Conservation (phyloP, 2,113 vertebrate genomes). For the Osmerus mordax region DNA sequence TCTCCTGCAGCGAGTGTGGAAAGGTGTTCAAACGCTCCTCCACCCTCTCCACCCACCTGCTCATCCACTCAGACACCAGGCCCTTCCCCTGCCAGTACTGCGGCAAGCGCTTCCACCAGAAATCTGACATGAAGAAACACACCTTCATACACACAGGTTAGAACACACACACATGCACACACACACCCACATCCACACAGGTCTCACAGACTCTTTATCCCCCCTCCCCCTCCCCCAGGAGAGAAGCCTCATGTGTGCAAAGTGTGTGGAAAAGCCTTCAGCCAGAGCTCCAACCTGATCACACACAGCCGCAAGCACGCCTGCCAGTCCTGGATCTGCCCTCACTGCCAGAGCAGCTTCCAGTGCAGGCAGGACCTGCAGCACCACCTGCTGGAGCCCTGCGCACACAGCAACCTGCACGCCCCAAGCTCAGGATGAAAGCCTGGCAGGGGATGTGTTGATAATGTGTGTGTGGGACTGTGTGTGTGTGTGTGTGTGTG, state of each 20-base stretch:
- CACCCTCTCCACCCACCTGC: constrained; percentile 67
- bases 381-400: constrained; percentile 69
- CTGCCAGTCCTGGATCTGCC: constrained; percentile 69
- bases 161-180: constrained; percentile 9
- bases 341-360: constrained; percentile 60
- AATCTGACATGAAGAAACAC: constrained; percentile 82
- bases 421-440: constrained; percentile 8
- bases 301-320: constrained; percentile 78
- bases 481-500: too few species aligned
- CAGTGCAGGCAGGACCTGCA: constrained; percentile 71
- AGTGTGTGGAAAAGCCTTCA: constrained; percentile 75
- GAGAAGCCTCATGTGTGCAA: constrained; percentile 79
- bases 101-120: constrained; percentile 78
- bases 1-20: constrained; percentile 71
- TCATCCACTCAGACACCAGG: constrained; percentile 78
- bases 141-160: constrained; percentile 79
- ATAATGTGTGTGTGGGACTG: too few species aligned
- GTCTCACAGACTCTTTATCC: not conserved
- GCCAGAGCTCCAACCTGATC: constrained; percentile 78
- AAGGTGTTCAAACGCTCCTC: constrained; percentile 71
- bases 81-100: constrained; percentile 79
- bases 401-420: constrained; percentile 24
- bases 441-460: too few species aligned
- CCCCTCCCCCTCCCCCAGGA: constrained; percentile 46
- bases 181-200: not conserved